Evolutionary conservation across 1,140 invertebrate genomes (phyloP), one percentile per base, ranked within the genome.

Genomic region (Cylas formicarius): DNA sequence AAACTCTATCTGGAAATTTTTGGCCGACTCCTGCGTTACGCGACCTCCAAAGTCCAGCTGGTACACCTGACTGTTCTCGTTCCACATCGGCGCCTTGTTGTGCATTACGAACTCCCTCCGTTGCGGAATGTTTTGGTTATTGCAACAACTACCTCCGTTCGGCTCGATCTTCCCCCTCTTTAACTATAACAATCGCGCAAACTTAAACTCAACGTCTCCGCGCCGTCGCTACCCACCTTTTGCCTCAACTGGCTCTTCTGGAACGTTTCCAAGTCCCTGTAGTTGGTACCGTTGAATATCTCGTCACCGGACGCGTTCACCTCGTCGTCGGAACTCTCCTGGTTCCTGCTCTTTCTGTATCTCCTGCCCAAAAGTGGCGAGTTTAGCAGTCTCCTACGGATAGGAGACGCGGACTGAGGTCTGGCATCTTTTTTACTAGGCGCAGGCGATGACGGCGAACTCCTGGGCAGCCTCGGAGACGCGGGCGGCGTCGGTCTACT

Each of bases 1-100:
- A 62, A 94, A 95, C 70, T 99, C 95, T 38, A 99, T 97, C 71
- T 99, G 96, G 66, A 99, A 99, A 71, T 99, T 99, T 69, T 99
- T 99, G 1, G 96, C 96, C 3, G 94, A 97, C 67, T 99, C 96
- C 65, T 98, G 95, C 1, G 95, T 99, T 16, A 99, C 96, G 56
- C 96, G 73, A 9, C 95, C 96, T n/a, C 95, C 95, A 73, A 98
- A 99, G 70, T 99, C 96, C 11, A 99, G 72, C 62, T 99, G 96
- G 71, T 99, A 99, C 4, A 99, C 96, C 68, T 99, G 95, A 63
- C 89, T 95, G 62, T 90, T 89, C 68, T 98, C 96, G 69, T 99
- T 99, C 96, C 96, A 99, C 78, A 99, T 89, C 3, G 96, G 96
- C 23, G 94, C 93, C 69, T 98, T 98, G 67, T 99, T 99, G 65